phyloP scores from a whole-genome alignment of 1,140 invertebrate genomes.

The Myzus persicae region DNA sequence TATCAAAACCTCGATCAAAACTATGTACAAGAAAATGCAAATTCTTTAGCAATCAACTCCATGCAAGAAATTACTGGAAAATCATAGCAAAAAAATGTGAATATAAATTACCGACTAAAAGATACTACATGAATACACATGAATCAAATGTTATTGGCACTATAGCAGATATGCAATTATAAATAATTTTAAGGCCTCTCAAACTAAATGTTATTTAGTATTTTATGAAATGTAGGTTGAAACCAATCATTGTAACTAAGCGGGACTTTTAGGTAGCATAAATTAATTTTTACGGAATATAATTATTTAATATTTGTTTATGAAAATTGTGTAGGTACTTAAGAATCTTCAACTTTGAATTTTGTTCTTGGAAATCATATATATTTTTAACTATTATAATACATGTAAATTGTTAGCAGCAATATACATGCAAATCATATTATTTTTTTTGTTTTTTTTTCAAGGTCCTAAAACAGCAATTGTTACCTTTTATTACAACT shows the following conservation, averaged over 20 bases:
- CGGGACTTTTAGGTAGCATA: background rate
- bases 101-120: background rate
- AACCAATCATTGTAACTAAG: background rate
- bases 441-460: background rate
- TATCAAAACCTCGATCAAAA: background rate
- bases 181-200: background rate
- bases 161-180: background rate
- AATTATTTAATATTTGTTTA: background rate
- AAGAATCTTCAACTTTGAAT: background rate
- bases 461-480: background rate
- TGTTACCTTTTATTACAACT: background rate
- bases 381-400: background rate
- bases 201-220: background rate
- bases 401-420: background rate
- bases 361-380: background rate
- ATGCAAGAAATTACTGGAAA: background rate
- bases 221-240: background rate
- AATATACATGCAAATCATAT: background rate
- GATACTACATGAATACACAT: background rate
- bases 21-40: background rate
- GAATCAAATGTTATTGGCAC: background rate
- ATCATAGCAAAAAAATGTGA: background rate
- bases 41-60: background rate
- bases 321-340: background rate
- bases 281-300: background rate